These are phyloP conservation scores for Epinotia nisella DNA, from an alignment of 2,888 invertebrate species.

Conservation along the genomic window DNA sequence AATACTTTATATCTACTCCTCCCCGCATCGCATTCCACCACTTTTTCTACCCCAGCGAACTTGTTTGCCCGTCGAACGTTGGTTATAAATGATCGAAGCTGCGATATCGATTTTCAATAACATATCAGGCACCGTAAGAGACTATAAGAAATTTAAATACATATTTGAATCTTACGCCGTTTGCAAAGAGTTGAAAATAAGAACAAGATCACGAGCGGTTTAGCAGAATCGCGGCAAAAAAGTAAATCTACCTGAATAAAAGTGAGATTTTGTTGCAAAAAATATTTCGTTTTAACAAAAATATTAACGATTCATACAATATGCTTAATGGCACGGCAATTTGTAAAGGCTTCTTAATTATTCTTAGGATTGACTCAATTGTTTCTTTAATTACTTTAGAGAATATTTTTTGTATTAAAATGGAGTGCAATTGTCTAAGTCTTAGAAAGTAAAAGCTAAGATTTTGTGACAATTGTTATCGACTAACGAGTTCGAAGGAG, in stretches of 20 bases:
- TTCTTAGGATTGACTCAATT: constrained; percentile 24
- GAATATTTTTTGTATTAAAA: neutral
- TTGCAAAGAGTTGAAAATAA: constrained; percentile 24
- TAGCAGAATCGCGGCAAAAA: constrained; percentile 48
- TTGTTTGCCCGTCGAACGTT: constrained; percentile 79
- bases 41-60: constrained; percentile 69
- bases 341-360: constrained; percentile 29
- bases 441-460: neutral
- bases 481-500: constrained; percentile 1
- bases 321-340: constrained; percentile 28
- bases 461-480: neutral
- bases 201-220: neutral
- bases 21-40: constrained; percentile 70
- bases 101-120: constrained; percentile 75
- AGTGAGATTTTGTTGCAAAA: constrained; percentile 59
- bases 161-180: constrained; percentile 51
- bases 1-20: constrained; percentile 79
- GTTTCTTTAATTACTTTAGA: constrained; percentile 15
- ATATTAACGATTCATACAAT: constrained; percentile 44
- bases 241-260: constrained; percentile 71
- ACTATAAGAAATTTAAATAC: constrained; percentile 21
- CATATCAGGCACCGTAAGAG: constrained; percentile 52
- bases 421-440: neutral
- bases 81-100: constrained; percentile 83
- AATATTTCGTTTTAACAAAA: constrained; percentile 55